Conservation (phyloP, 92 coral and sea anemone genomes). For the Epizoanthus illoricatus region DNA sequence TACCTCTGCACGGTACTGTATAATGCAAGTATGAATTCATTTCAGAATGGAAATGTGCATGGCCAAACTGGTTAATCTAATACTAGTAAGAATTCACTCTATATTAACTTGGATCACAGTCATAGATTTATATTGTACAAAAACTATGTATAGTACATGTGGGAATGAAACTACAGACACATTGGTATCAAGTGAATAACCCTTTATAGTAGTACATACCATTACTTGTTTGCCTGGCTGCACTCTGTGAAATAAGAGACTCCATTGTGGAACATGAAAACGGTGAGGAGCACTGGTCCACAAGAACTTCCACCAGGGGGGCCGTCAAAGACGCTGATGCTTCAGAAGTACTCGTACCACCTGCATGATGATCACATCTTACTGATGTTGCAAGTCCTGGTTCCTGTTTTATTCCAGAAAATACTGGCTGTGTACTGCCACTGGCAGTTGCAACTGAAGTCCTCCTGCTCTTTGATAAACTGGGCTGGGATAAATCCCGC, state of each 20-base stretch:
- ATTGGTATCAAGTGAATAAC: too few relatives aligned
- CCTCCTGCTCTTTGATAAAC: conserved; percentile 28
- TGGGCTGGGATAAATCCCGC: conserved; percentile 7
- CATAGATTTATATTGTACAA: too few relatives aligned
- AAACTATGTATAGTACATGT: too few relatives aligned
- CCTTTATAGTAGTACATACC: conserved; percentile 1
- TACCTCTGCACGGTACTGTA: too few relatives aligned
- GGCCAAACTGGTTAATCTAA: too few relatives aligned
- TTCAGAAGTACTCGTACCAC: background rate
- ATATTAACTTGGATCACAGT: too few relatives aligned
- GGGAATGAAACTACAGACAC: too few relatives aligned
- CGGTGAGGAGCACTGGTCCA: conserved; percentile 96
- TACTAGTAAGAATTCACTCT: too few relatives aligned
- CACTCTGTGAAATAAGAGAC: conserved; percentile 57
- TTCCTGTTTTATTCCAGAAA: conserved; percentile 35
- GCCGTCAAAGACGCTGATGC: conserved; percentile 46
- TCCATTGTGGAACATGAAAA: conserved; percentile 79
- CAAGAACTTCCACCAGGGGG: conserved; percentile 73
- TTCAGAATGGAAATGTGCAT: too few relatives aligned
- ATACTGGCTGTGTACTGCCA: conserved; percentile 35
- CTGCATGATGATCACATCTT: background rate
- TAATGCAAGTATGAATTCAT: too few relatives aligned
- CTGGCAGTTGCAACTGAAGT: conserved; percentile 36
- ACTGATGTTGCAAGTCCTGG: conserved; percentile 23
- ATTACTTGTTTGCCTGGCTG: conserved; percentile 43